Evolutionary conservation across 2,797 vertebrate genomes (phyloP).

Genomic region (Hydrophis major): DNA sequence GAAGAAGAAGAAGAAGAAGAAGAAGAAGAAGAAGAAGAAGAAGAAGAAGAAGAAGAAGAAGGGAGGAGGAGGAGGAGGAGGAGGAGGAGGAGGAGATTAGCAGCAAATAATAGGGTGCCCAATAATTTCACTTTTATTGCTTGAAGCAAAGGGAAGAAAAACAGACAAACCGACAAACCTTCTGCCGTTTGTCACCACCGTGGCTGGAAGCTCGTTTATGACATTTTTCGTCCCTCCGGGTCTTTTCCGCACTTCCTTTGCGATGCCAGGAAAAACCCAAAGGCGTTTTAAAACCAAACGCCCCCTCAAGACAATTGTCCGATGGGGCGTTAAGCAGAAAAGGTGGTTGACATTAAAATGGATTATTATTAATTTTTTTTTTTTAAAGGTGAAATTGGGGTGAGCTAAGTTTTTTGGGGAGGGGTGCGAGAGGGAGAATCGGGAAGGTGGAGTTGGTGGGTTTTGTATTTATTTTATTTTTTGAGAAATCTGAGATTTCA

Average conservation of each 20-base stretch:
- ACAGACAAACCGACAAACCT: neutral
- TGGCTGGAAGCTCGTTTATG: neutral
- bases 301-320: neutral
- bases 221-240: neutral
- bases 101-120: neutral
- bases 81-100: neutral
- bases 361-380: neutral
- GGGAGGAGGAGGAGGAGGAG: no score
- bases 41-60: rapidly evolving
- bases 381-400: neutral
- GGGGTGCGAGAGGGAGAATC: neutral
- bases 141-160: neutral
- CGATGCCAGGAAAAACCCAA: no score
- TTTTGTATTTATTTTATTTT: neutral
- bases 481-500: neutral
- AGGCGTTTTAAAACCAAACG: no score
- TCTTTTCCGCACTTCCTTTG: neutral
- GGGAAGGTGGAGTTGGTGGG: neutral
- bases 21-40: no score
- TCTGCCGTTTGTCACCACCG: neutral
- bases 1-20: no score
- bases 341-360: neutral
- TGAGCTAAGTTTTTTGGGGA: neutral
- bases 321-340: neutral
- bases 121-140: neutral